These are phyloP conservation scores for Hemibagrus wyckioides DNA, from an alignment of 2,113 vertebrate genomes.

Conservation along the genomic window DNA sequence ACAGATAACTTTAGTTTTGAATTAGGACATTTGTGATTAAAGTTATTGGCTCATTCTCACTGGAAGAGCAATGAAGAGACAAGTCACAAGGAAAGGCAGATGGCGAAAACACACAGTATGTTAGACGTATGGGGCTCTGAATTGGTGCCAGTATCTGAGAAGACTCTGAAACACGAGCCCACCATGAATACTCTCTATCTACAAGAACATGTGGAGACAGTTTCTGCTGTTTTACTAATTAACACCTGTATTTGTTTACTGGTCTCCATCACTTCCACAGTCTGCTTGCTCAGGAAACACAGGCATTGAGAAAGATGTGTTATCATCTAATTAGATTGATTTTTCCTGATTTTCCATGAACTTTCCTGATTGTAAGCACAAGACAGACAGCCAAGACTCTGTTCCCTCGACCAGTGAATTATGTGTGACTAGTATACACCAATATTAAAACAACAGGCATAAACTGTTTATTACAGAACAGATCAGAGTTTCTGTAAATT, in stretches of 20 bases:
- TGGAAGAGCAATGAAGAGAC: not conserved
- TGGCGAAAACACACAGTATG: not conserved
- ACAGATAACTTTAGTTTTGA: conserved; percentile 5
- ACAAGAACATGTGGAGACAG: conserved; percentile 36
- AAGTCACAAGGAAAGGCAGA: not conserved
- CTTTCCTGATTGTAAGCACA: conserved; percentile 67
- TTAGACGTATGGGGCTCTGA: conserved; percentile 8
- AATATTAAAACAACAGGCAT: not conserved
- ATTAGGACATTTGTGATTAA: conserved; percentile 34
- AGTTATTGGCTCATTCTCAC: conserved; percentile 40
- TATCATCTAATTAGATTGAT: conserved; percentile 47
- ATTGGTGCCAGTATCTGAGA: conserved; percentile 31
- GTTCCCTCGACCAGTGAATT: conserved; percentile 66
- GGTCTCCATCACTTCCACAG: not conserved
- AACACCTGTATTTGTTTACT: not conserved
- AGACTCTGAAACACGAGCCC: conserved; percentile 52
- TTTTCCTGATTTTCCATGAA: conserved; percentile 10
- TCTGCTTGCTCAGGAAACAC: not conserved
- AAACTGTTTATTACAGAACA: not conserved
- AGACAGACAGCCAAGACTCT: conserved; percentile 64
- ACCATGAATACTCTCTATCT: conserved; percentile 65
- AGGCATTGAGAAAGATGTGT: not conserved
- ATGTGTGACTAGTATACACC: not conserved
- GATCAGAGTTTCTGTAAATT: not conserved
- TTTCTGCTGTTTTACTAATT: not conserved